Conservation (phyloP, 2,113 vertebrate species). For the Bos javanicus region DNA sequence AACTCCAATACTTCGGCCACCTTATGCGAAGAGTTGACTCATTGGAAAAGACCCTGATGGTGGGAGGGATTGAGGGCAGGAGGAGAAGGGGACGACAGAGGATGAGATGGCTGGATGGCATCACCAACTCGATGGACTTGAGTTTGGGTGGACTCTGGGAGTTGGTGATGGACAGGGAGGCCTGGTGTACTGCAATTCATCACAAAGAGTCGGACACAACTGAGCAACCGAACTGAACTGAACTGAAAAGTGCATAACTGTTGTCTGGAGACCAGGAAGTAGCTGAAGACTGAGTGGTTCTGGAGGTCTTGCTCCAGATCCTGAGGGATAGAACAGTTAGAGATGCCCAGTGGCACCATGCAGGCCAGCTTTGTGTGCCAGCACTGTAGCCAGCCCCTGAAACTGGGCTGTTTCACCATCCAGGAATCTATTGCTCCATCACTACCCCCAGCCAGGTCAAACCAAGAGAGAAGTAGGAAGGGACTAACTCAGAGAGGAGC, state of each 20-base stretch:
- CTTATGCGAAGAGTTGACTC: no score
- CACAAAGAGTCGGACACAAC: not conserved
- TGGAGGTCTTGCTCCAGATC: not conserved
- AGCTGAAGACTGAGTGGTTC: not conserved
- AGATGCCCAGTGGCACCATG: constrained; percentile 89
- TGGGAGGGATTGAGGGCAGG: no score
- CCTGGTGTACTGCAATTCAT: not conserved
- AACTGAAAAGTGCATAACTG: not conserved
- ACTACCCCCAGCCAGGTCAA: constrained; percentile 68
- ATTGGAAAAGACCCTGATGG: no score
- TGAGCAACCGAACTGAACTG: not conserved
- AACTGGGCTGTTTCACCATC: constrained; percentile 83
- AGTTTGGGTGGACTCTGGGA: not conserved
- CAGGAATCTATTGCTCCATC: constrained; percentile 52
- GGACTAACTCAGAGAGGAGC: not conserved
- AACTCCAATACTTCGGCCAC: no score
- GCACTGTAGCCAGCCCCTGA: constrained; percentile 81
- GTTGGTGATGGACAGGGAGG: not conserved
- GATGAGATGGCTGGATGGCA: no score
- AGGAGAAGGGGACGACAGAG: no score
- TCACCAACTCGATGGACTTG: not conserved
- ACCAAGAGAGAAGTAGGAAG: constrained; percentile 56
- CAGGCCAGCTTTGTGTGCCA: constrained; percentile 96
- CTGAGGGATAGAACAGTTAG: constrained; percentile 87
- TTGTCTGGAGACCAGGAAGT: not conserved